Evolutionary conservation across 2,888 invertebrate genomes (phyloP).

Genomic region (Norana najaformis): DNA sequence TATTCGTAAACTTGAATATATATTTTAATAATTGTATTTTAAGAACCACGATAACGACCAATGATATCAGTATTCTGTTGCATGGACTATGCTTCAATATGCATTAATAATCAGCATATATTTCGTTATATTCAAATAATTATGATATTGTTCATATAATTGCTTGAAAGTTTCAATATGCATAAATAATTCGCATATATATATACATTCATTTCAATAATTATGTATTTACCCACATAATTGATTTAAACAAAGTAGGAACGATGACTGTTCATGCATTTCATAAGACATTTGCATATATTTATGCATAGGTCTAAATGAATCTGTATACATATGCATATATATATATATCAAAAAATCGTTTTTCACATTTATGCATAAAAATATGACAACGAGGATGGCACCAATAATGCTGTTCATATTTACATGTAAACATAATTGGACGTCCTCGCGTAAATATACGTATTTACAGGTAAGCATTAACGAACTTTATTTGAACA

Average conservation of each 20-base stretch:
- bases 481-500: too few relatives aligned
- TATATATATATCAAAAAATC: too few relatives aligned
- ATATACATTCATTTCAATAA: too few relatives aligned
- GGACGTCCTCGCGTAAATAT: not conserved
- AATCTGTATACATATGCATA: not conserved
- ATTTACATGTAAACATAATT: not conserved
- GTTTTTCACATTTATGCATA: not conserved
- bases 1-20: not conserved
- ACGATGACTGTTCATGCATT: not conserved
- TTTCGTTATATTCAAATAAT: too few relatives aligned
- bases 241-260: not conserved
- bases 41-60: not conserved
- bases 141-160: not conserved
- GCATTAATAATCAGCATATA: not conserved
- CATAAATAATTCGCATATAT: not conserved
- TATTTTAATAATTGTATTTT: not conserved
- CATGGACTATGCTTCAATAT: not conserved
- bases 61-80: not conserved
- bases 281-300: not conserved
- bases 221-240: not conserved
- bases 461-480: too few relatives aligned
- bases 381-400: not conserved
- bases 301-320: not conserved
- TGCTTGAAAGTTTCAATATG: not conserved
- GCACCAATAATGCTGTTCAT: not conserved